Base-by-base conservation (phyloP, 2,113 vertebrate genomes). In the Mugil cephalus region DNA sequence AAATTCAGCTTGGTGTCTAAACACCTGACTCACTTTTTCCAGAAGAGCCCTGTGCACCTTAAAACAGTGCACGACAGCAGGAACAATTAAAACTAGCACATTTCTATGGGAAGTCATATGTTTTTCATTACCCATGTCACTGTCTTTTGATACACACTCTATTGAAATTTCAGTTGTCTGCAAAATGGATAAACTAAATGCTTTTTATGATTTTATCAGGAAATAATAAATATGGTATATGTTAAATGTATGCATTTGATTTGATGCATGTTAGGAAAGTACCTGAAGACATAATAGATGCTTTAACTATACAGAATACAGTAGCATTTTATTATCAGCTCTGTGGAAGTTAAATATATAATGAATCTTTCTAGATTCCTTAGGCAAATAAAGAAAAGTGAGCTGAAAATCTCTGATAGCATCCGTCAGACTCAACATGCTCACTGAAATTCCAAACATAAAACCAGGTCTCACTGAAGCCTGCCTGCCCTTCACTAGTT, bases 401-500 rank as follows among this genome's bases (percentile, higher is more conserved):
- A 0, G 3, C 3, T 39, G 13, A 36, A 45, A 48, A 46, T 63
- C 4, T 59, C 30, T 14, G 24, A 38, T 10, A 18, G 10, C 17
- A 30, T 45, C 14, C 14, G 35, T 64, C 54, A 24, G 18, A 38
- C n/a, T 38, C 0, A 10, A 10, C n/a, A 38, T 50, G 7, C 8
- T 15, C 8, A 8, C 45, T 10, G 12, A 56, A 45, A 59, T 21
- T 56, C 45, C 17, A 45, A 52, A 48, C 47, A 21, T 24, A 18
- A 36, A 77, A 61, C 9, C 56, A 63, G 72, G 60, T 82, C 24
- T 30, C 73, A 64, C 34, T 42, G 65, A 46, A 71, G 69, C 40
- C 47, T 36, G 17, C 11, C 50, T 36, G 45, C 59, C 36, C 50
- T 55, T 77, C 30, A 69, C 30, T 58, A 86, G 73, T 85, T 69